Percentiles rank a stretch among this genome's conserved stretches.
These are phyloP conservation scores for Exaiptasia diaphana DNA, from an alignment of 64 coral and sea anemone species.

Conservation along the genomic window DNA sequence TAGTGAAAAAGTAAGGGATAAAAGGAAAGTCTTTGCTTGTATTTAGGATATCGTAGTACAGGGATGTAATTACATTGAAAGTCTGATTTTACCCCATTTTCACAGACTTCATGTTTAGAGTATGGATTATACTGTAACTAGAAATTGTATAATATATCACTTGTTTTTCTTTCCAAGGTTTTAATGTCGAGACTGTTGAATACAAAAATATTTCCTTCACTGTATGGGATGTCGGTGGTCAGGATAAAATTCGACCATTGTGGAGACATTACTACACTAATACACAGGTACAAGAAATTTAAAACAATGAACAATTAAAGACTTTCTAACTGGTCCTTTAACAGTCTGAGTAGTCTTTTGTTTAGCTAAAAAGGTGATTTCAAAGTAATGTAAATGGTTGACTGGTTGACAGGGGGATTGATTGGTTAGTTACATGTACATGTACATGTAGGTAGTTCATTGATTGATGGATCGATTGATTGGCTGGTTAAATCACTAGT, in stretches of 20 bases:
- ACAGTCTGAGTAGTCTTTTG: neutral
- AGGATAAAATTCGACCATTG: conserved; percentile 83
- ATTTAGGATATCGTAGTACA: neutral
- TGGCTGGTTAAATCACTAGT: neutral
- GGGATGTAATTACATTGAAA: neutral
- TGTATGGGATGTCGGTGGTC: conserved; percentile 92
- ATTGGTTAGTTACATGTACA: neutral
- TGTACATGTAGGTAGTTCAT: neutral
- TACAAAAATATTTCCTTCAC: conserved; percentile 93
- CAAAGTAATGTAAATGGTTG: neutral
- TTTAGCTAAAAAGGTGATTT: neutral
- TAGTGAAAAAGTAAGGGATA: too few relatives aligned
- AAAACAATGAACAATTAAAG: neutral
- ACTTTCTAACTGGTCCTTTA: neutral
- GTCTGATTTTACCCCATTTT: neutral
- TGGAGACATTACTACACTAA: conserved; percentile 94
- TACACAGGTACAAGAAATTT: conserved; percentile 56
- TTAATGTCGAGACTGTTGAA: conserved; percentile 94
- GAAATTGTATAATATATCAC: neutral
- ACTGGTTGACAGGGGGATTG: neutral
- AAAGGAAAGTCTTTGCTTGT: neutral
- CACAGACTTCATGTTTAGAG: neutral
- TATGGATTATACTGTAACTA: neutral
- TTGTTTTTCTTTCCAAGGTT: conserved; percentile 35
- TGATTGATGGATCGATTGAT: neutral